These are phyloP conservation scores for Platypus cylindrus DNA, from an alignment of 2,888 invertebrate genomes.

Conservation along the genomic window DNA sequence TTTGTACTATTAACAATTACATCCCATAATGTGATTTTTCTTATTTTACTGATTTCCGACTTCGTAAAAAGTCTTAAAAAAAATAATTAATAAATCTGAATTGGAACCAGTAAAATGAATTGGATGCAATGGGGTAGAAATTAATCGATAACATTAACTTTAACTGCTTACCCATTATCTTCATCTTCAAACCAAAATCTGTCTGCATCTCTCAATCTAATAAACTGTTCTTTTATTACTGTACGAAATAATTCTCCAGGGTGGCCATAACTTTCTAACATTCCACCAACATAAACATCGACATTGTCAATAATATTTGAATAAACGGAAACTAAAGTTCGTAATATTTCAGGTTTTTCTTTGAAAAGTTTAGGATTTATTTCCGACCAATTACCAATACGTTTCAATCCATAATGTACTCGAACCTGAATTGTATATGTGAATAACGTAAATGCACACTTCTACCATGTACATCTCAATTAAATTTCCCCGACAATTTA, in stretches of 20 bases:
- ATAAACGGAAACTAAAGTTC: conserved; percentile 67
- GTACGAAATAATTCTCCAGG: conserved; percentile 84
- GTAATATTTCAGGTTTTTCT: conserved; percentile 59
- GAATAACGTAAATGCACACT: too few species aligned
- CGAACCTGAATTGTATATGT: too few species aligned
- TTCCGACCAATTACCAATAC: conserved; percentile 63
- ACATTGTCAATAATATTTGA: conserved; percentile 70
- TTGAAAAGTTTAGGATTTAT: conserved; percentile 77
- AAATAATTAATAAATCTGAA: conserved; percentile 2
- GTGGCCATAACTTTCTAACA: conserved; percentile 83
- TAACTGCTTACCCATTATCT: conserved; percentile 60
- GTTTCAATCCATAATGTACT: conserved; percentile 55
- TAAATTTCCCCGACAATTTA: conserved; percentile 33
- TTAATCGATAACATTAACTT: too few species aligned
- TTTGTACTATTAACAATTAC: conserved; percentile 82
- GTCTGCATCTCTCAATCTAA: conserved; percentile 83
- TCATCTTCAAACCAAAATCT: conserved; percentile 96
- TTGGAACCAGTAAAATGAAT: neutral
- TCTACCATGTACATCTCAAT: too few species aligned
- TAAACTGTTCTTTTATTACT: conserved; percentile 88
- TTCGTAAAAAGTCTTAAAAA: conserved; percentile 71
- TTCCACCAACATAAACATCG: conserved; percentile 94
- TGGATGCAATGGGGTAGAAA: too few species aligned
- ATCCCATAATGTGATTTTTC: conserved; percentile 72
- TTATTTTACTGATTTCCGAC: conserved; percentile 73